Conservation (phyloP, 2,113 vertebrate species). For the Panthera uncia region DNA sequence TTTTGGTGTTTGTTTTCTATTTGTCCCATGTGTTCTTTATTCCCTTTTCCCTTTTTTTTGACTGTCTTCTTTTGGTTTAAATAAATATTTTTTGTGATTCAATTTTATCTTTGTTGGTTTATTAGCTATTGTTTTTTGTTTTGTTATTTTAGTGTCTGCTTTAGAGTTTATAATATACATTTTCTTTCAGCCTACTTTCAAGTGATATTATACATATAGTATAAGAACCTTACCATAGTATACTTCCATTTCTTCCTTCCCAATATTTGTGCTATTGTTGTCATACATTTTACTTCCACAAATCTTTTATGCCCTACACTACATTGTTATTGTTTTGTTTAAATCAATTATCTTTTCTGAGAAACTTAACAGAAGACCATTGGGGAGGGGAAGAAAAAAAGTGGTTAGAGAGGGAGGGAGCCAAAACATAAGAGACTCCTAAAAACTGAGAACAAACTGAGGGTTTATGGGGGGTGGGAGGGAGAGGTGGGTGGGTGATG, state of each 20-base stretch:
- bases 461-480: no score
- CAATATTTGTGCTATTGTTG: background rate
- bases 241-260: background rate
- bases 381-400: no score
- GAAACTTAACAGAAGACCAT: no score
- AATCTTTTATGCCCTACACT: background rate
- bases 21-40: background rate
- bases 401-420: no score
- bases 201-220: background rate
- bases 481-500: no score
- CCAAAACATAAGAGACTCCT: no score
- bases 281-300: background rate
- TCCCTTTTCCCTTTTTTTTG: background rate
- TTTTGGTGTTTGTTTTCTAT: background rate
- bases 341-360: background rate
- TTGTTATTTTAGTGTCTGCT: conserved; percentile 1
- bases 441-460: no score
- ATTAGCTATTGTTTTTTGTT: background rate
- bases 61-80: background rate
- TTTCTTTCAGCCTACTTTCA: background rate
- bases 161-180: background rate
- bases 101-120: background rate
- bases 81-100: background rate
- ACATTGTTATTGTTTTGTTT: background rate
- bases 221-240: background rate